phyloP scores from a whole-genome alignment of 2,888 invertebrate species.

The Acrocyrtus sp. region DNA sequence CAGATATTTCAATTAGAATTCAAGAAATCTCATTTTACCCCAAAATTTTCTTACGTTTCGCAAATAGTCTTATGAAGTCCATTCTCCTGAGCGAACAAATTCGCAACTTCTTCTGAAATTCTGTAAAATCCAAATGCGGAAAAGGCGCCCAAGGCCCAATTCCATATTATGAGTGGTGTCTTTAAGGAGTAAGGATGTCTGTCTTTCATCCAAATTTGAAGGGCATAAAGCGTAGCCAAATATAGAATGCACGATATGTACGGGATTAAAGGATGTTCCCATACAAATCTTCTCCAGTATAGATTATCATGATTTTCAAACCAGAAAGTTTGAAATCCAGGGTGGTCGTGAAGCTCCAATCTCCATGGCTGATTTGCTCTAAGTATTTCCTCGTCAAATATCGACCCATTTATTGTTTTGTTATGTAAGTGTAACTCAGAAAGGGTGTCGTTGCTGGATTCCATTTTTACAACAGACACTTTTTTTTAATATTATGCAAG shows the following conservation, averaged over 20 bases:
- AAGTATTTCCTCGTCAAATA: conserved; percentile 29
- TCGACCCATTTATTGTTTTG: too few relatives aligned
- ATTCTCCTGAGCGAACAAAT: conserved; percentile 5
- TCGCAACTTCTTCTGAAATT: conserved; percentile 14
- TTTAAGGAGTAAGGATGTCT: conserved; percentile 90
- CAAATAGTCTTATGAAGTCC: conserved; percentile 35
- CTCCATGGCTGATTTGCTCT: conserved; percentile 32
- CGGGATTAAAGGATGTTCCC: conserved; percentile 26
- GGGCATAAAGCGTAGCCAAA: conserved; percentile 29
- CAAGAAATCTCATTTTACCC: too few relatives aligned
- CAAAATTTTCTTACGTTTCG: conserved; percentile 41
- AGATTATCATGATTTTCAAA: conserved; percentile 40
- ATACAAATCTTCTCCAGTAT: conserved; percentile 35
- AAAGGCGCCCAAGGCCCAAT: conserved; percentile 79
- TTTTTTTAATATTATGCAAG: too few relatives aligned
- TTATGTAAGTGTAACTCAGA: too few relatives aligned
- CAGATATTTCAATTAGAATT: too few relatives aligned
- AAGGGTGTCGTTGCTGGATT: too few relatives aligned
- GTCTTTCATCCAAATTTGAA: conserved; percentile 89
- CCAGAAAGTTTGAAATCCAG: conserved; percentile 28
- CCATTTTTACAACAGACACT: too few relatives aligned
- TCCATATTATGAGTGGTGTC: conserved; percentile 90
- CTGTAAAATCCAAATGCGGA: conserved; percentile 34
- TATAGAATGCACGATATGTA: conserved; percentile 33
- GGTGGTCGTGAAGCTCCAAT: conserved; percentile 25